A percentile compares a stretch with the other conserved stretches of the same genome.
phyloP scores from a whole-genome alignment of 1,140 invertebrate genomes.

The Drosophila kepulauana region DNA sequence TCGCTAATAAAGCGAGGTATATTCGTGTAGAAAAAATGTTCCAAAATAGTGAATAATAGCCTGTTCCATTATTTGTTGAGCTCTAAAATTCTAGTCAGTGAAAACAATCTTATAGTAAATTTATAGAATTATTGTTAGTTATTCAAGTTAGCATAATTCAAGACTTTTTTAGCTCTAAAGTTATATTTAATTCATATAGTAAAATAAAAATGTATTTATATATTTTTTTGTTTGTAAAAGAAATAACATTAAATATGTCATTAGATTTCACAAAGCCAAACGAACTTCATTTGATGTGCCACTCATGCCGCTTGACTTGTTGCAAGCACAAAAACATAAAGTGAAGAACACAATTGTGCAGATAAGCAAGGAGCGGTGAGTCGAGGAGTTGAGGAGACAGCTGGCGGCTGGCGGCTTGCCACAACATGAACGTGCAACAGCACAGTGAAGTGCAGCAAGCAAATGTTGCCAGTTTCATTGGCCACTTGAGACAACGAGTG shows the following conservation, averaged over 20 bases:
- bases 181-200: too few relatives aligned
- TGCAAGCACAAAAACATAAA: background rate
- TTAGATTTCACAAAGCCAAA: too few relatives aligned
- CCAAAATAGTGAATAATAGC: too few relatives aligned
- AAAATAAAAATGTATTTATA: too few relatives aligned
- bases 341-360: background rate
- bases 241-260: too few relatives aligned
- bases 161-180: too few relatives aligned
- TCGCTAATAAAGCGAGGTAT: background rate
- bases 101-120: too few relatives aligned
- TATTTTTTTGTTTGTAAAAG: too few relatives aligned
- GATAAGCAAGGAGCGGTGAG: background rate
- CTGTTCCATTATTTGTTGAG: too few relatives aligned
- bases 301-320: background rate
- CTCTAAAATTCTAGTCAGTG: too few relatives aligned
- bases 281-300: background rate
- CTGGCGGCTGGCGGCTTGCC: background rate
- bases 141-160: too few relatives aligned
- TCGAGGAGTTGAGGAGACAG: background rate
- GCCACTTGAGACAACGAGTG: background rate
- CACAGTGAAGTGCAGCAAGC: constrained; percentile 3
- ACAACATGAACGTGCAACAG: background rate
- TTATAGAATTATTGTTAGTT: too few relatives aligned
- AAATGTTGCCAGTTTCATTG: constrained; percentile 16
- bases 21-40: background rate